Base-by-base conservation (phyloP, 2,113 vertebrate species). In the Blennius ocellaris region DNA sequence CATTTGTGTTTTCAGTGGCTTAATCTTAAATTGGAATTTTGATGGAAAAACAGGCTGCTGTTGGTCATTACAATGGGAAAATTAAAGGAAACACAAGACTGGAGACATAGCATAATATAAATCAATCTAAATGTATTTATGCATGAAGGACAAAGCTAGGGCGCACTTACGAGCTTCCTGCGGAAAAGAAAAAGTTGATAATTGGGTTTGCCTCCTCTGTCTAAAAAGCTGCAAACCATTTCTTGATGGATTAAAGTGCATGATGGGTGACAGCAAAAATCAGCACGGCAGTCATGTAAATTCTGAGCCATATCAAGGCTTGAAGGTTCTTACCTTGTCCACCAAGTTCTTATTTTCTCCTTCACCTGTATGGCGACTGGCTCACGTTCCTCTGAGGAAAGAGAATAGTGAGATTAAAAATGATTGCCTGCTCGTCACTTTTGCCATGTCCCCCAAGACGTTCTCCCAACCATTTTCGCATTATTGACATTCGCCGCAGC, bases 391-490 rank as follows among this genome's bases (percentile, higher is more conserved):
- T 69, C 56, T 15, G 73, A 66, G 64, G 15, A 72, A 72, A 68
- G 50, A 71, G 52, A 80, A 78, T 21, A 45, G 79, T 80, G 52
- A 4, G 61, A 86, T 89, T 85, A 74, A 47, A 89, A 80, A 84
- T 82, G 81, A 90, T 90, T 91, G 71, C 79, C 55, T 82, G 69
- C 81, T 83, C 82, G 52, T 69, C 77, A 49, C 69, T 47, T 66
- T 76, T 47, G 79, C 69, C 64, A 47, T 38, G 68, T 82, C 80
- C 76, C 72, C 4, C 57, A 47, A 62, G 69, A 82, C 65, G 70
- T 75, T 62, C 61, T 62, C 60, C 47, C 79, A 83, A 66, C 70
- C 74, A 38, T 78, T 30, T 80, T 86, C 49, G 62, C 79, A 85
- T 90, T 80, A 87, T 82, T 64, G 52, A 65, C 83, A 57, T 81